Conservation (phyloP, 1,140 invertebrate genomes). For the Pseudomyrmex flavicornis region DNA sequence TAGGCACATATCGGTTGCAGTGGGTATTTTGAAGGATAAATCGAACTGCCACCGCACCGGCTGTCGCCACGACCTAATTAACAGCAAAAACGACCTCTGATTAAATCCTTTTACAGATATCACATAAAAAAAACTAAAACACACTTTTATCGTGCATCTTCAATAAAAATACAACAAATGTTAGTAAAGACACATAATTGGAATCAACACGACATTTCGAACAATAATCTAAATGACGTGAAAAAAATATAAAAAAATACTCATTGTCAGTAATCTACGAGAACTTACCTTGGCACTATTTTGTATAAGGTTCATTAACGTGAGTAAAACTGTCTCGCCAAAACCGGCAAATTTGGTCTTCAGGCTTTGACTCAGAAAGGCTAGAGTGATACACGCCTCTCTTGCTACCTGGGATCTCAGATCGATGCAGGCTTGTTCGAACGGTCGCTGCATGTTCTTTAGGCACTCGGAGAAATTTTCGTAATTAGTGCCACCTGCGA, state of each 20-base stretch:
- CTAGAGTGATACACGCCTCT: constrained; percentile 97
- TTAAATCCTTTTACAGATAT: constrained; percentile 22
- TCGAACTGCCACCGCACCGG: constrained; percentile 93
- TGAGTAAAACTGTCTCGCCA: constrained; percentile 92
- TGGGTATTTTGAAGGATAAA: constrained; percentile 97
- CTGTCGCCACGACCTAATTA: constrained; percentile 94
- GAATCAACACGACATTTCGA: constrained; percentile 1
- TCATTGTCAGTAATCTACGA: neutral
- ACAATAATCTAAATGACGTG: constrained; percentile 35
- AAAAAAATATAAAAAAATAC: neutral
- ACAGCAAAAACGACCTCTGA: constrained; percentile 52
- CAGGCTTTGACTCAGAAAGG: constrained; percentile 94
- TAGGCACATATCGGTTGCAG: constrained; percentile 93
- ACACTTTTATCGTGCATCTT: too few relatives aligned
- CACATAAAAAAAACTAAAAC: neutral
- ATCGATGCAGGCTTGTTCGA: constrained; percentile 95
- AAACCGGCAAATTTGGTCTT: constrained; percentile 94
- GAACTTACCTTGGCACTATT: constrained; percentile 95
- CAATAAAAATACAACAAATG: too few relatives aligned
- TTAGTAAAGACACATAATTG: neutral
- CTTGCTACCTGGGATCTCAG: constrained; percentile 96
- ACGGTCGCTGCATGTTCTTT: constrained; percentile 92
- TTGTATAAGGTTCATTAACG: constrained; percentile 95
- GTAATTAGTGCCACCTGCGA: constrained; percentile 92
- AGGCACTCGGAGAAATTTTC: constrained; percentile 93